Percentiles rank a stretch among this genome's conserved stretches.
Evolutionary conservation across 2,797 vertebrate genomes (phyloP).

Genomic region (Tympanoctomys barrerae): DNA sequence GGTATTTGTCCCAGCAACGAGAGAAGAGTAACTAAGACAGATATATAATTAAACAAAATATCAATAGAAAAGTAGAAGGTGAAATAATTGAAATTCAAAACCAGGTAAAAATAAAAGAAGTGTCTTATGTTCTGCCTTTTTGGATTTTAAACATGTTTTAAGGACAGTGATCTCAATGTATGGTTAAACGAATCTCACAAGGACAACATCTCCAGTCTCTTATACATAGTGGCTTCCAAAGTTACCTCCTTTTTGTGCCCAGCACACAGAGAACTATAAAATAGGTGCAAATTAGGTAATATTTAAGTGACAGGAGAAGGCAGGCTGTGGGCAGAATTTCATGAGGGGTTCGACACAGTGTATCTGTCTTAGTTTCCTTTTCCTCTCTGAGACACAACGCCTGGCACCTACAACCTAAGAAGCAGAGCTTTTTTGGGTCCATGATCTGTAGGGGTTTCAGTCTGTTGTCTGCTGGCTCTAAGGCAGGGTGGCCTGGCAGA

Average conservation of each 20-base stretch:
- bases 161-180: fast-evolving
- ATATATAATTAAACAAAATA: not conserved
- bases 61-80: no score
- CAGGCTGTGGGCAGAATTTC: not conserved
- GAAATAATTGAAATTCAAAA: not conserved
- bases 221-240: not conserved
- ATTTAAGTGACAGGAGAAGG: not conserved
- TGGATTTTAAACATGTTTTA: not conserved
- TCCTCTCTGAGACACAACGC: not conserved
- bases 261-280: not conserved
- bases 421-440: not conserved
- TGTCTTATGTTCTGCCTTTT: not conserved
- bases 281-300: not conserved
- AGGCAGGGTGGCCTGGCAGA: not conserved
- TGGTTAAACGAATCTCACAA: not conserved
- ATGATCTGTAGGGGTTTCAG: not conserved
- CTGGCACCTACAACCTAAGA: not conserved
- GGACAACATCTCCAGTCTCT: not conserved
- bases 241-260: not conserved
- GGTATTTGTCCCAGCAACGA: no score
- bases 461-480: not conserved
- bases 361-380: not conserved
- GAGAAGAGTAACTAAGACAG: no score
- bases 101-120: not conserved
- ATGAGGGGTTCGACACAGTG: not conserved